phyloP scores from a whole-genome alignment of 2,797 vertebrate genomes.

The Molossus molossus region DNA sequence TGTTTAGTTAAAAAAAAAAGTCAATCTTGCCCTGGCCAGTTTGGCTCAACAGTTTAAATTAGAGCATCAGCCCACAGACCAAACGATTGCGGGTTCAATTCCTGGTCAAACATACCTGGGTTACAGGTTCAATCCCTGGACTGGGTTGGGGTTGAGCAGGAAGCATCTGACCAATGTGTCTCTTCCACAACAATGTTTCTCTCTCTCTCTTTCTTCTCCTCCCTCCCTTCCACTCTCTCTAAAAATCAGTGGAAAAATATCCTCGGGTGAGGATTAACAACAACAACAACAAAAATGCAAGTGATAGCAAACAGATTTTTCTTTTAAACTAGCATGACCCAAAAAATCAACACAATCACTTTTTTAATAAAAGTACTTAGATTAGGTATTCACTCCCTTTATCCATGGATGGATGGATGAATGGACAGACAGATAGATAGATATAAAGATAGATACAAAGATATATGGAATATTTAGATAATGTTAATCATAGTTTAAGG shows the following conservation, averaged over 20 bases:
- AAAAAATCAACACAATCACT: background rate
- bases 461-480: background rate
- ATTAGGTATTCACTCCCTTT: background rate
- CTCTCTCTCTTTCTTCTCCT: no score
- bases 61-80: no score
- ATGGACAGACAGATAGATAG: rapidly evolving
- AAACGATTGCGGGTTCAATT: no score
- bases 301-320: conserved; percentile 1
- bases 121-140: no score
- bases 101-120: no score
- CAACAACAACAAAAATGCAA: background rate
- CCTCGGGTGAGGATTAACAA: no score
- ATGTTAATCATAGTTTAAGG: background rate
- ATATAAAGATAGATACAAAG: background rate
- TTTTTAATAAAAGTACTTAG: conserved; percentile 43
- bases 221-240: no score
- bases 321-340: background rate
- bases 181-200: no score
- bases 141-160: no score
- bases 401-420: background rate
- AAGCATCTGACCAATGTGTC: no score
- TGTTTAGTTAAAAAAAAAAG: background rate
- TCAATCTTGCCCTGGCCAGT: background rate
- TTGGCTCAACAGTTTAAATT: no score
- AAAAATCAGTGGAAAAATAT: no score